Evolutionary conservation across 2,113 vertebrate species (phyloP), one percentile per base, ranked within the genome.

Genomic region (Prietella phreatophila): DNA sequence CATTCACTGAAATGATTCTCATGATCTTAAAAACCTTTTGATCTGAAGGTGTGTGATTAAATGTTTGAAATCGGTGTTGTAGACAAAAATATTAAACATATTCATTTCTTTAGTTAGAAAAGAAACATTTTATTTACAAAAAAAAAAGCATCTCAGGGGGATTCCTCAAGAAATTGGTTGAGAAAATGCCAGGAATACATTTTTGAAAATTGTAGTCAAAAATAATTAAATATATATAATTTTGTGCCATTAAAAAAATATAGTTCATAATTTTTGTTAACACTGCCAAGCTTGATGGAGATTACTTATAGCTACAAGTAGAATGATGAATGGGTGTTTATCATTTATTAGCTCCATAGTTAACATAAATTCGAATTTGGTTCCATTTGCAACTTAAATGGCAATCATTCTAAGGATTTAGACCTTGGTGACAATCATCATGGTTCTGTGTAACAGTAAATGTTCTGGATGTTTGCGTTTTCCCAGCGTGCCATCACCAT

Each of bases 401-500:
- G 17, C 30, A 33, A 15, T 15, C 65, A 0, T 33, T 75, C 20
- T 47, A 75, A 42, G 36, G 9, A 75, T 27, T 50, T 78, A 42
- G 20, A 47, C 20, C 20, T 42, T 47, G 33, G 39, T 50, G 42
- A 27, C 13, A 78, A 53, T 30, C 25, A 15, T 14, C 25, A 15
- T 55, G n/a, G 9, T 19, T 80, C 5, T 30, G 15, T 55, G n/a
- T 56, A 56, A 30, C 78, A 19, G n/a, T 53, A 55, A 79, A 79
- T 9, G 2, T n/a, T 56, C 10, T 71, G 50, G 39, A 50, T 83
- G 11, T 75, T 27, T 89, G 39, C 92, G 56, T 60, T 90, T 85
- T 89, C 65, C 0, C 89, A 99, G 98, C 96, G 97, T 94, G 97
- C 97, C 19, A 96, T 98, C 91, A 99, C 97, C 4, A 99, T 97